Evolutionary conservation across 2,888 invertebrate species (phyloP).

Genomic region (Synergus gifuensis): DNA sequence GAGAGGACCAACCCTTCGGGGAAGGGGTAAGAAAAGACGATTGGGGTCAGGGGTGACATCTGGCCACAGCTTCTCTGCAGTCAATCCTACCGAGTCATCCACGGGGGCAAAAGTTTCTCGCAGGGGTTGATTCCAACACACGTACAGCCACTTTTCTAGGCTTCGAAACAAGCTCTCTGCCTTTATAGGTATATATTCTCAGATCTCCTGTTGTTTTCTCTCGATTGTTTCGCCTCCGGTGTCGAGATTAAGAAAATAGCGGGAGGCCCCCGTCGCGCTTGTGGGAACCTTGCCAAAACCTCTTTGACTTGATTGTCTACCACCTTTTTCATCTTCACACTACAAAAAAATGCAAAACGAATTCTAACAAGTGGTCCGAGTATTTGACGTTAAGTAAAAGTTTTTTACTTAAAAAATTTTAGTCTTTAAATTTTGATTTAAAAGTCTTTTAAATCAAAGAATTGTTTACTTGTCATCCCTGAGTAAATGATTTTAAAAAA

Average conservation of each 20-base stretch:
- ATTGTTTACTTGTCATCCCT: too few relatives aligned
- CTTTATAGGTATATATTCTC: conserved; percentile 39
- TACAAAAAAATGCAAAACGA: not conserved
- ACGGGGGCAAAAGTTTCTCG: conserved; percentile 52
- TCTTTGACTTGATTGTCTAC: conserved; percentile 33
- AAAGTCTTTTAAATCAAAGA: too few relatives aligned
- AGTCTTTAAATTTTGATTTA: too few relatives aligned
- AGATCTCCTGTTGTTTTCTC: conserved; percentile 54
- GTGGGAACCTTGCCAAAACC: conserved; percentile 55
- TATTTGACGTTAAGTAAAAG: not conserved
- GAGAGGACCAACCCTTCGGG: not conserved
- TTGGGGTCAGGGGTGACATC: conserved; percentile 52
- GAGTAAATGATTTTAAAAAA: too few relatives aligned
- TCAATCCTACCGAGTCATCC: conserved; percentile 44
- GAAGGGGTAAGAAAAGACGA: conserved; percentile 51
- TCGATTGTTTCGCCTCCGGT: conserved; percentile 55
- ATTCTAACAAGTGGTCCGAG: not conserved
- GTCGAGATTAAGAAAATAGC: conserved; percentile 74
- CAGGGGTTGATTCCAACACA: conserved; percentile 50
- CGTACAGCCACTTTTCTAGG: conserved; percentile 40
- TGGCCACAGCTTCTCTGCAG: conserved; percentile 47
- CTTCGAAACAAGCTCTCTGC: conserved; percentile 31
- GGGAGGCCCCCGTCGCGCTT: conserved; percentile 63
- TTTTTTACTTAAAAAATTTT: too few relatives aligned
- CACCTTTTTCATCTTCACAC: not conserved